Percentiles rank a stretch among this genome's conserved stretches.
These are phyloP conservation scores for Girardinus metallicus DNA, from an alignment of 2,797 vertebrate genomes.

Conservation along the genomic window DNA sequence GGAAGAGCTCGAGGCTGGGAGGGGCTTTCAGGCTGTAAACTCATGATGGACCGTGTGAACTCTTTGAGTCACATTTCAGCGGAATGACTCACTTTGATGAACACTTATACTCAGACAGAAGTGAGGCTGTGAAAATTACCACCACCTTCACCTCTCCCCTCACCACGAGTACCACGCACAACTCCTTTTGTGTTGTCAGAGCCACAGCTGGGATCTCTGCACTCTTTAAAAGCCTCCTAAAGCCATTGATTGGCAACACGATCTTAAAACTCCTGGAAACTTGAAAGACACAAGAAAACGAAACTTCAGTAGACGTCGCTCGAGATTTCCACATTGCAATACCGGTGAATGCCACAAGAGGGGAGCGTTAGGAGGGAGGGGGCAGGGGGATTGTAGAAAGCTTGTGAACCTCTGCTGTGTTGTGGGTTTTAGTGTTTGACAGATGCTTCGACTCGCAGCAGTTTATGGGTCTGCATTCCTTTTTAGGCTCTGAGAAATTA, in stretches of 20 bases:
- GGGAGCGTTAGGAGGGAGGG: conserved; percentile 10
- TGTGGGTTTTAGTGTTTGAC: conserved; percentile 22
- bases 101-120: conserved; percentile 30
- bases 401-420: conserved; percentile 20
- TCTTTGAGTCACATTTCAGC: conserved; percentile 58
- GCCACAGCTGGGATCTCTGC: conserved; percentile 30
- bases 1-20: conserved; percentile 17
- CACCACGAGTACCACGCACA: conserved; percentile 28
- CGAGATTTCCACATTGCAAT: conserved; percentile 64
- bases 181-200: conserved; percentile 26
- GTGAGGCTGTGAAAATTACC: conserved; percentile 35
- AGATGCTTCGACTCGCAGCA: conserved; percentile 33
- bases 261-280: conserved; percentile 74
- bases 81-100: conserved; percentile 48
- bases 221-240: conserved; percentile 50
- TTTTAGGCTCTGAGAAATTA: conserved; percentile 34
- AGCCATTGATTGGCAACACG: conserved; percentile 50
- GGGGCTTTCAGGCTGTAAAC: conserved; percentile 29
- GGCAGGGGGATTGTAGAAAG: not conserved
- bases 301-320: conserved; percentile 47
- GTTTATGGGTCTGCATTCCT: conserved; percentile 43
- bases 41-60: conserved; percentile 34
- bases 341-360: conserved; percentile 59
- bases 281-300: conserved; percentile 56
- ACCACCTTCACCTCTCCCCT: not conserved